These are phyloP conservation scores for Gallinago paraguaiae DNA, from an alignment of 2,113 vertebrate genomes.

Conservation along the genomic window DNA sequence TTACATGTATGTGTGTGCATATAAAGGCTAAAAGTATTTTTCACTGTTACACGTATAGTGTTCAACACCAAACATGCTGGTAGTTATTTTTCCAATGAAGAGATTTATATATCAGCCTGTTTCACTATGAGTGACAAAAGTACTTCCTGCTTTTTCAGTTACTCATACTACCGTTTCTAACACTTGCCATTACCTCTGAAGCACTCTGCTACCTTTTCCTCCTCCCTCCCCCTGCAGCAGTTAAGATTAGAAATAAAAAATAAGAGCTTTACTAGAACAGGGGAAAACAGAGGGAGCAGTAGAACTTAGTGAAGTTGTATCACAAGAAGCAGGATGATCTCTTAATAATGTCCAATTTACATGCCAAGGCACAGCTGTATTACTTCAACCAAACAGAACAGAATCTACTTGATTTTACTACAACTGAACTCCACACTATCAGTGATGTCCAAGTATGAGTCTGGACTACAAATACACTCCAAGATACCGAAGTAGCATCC, in stretches of 20 bases:
- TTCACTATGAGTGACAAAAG: not conserved
- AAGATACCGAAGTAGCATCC: not conserved
- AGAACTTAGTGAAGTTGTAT: not conserved
- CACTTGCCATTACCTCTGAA: conserved; percentile 56
- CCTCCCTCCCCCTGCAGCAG: not conserved
- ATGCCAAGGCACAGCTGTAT: not conserved
- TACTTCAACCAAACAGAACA: not conserved
- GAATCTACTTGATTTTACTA: not conserved
- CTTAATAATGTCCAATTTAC: not conserved
- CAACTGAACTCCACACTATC: not conserved
- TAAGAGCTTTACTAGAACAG: conserved; percentile 45
- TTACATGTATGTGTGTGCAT: not conserved
- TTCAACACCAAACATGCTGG: not conserved
- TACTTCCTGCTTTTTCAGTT: conserved; percentile 54
- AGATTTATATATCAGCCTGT: not conserved
- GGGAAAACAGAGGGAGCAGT: not conserved
- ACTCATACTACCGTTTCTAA: conserved; percentile 26
- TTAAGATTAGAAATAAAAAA: conserved; percentile 52
- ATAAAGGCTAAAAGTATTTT: not conserved
- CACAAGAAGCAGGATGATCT: not conserved
- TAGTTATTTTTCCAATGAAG: not conserved
- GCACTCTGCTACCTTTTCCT: conserved; percentile 55
- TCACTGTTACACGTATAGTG: not conserved
- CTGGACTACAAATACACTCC: not conserved
- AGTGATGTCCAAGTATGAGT: not conserved